These are phyloP conservation scores for Remorina albescens DNA, from an alignment of 2,797 vertebrate genomes.

Conservation along the genomic window DNA sequence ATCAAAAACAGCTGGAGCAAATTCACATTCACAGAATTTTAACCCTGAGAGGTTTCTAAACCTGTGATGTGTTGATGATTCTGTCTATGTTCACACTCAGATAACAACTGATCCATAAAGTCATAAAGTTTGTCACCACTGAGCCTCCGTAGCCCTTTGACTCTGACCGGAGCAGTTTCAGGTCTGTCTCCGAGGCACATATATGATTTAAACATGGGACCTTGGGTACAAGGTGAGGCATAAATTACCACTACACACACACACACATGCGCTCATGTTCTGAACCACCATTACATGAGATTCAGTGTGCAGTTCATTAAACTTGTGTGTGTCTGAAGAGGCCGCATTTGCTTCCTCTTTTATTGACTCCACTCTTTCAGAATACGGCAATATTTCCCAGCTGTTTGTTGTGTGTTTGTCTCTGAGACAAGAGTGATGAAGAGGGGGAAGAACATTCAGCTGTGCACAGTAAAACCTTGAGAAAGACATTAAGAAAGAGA, in stretches of 20 bases:
- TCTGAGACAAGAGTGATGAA: constrained; percentile 38
- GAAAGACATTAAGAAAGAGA: constrained; percentile 36
- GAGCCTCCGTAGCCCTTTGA: constrained; percentile 17
- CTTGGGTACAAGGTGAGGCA: constrained; percentile 10
- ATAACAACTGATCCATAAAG: neutral
- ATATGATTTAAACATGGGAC: constrained; percentile 7
- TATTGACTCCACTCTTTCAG: constrained; percentile 1
- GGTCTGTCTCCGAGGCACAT: constrained; percentile 10
- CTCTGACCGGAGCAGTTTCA: neutral
- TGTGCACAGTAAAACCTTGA: constrained; percentile 49
- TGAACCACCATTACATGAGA: constrained; percentile 6
- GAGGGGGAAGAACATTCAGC: constrained; percentile 38
- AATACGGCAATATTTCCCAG: constrained; percentile 29
- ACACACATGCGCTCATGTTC: neutral
- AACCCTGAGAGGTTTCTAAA: neutral
- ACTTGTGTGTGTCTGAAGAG: constrained; percentile 10
- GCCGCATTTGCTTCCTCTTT: neutral
- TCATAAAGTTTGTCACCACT: neutral
- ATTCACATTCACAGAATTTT: too few species aligned
- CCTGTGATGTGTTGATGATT: neutral
- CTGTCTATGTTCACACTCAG: neutral
- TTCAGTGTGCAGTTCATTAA: constrained; percentile 26
- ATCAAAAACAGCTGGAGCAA: too few species aligned
- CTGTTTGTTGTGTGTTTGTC: constrained; percentile 49
- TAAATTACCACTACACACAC: constrained; percentile 13